Evolutionary conservation across 2,888 invertebrate species (phyloP).

Genomic region (Ramazzottius varieornatus): DNA sequence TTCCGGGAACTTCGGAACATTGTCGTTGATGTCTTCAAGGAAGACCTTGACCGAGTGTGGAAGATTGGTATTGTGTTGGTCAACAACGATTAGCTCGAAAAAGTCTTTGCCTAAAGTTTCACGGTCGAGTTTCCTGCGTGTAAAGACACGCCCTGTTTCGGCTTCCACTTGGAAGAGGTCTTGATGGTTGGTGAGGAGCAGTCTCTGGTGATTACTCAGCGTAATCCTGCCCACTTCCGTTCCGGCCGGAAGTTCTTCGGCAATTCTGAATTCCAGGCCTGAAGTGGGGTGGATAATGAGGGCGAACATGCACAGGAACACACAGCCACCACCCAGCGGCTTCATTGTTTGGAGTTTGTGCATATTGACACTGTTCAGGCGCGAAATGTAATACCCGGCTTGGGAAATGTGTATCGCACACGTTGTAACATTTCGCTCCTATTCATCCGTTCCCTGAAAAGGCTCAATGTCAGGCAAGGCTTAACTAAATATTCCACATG

Average conservation of each 20-base stretch:
- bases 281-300: background rate
- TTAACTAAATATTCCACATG: background rate
- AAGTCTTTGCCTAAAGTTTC: constrained; percentile 48
- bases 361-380: too few species aligned
- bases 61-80: constrained; percentile 55
- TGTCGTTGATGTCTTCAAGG: constrained; percentile 76
- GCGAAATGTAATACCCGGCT: too few species aligned
- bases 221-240: constrained; percentile 63
- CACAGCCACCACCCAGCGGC: too few species aligned
- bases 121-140: constrained; percentile 49
- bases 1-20: constrained; percentile 72
- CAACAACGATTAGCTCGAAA: constrained; percentile 67
- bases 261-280: constrained; percentile 36
- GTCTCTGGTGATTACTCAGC: constrained; percentile 57
- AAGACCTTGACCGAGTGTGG: constrained; percentile 49
- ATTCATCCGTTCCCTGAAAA: background rate
- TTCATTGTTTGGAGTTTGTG: too few species aligned
- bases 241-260: constrained; percentile 56
- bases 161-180: constrained; percentile 58
- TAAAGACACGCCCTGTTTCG: constrained; percentile 54
- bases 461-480: background rate
- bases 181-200: constrained; percentile 71
- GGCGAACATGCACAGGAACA: background rate
- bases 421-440: background rate
- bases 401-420: background rate